A percentile compares a stretch with the other conserved stretches of the same genome.
phyloP scores from a whole-genome alignment of 2,888 invertebrate genomes.

The Diaperis boleti region DNA sequence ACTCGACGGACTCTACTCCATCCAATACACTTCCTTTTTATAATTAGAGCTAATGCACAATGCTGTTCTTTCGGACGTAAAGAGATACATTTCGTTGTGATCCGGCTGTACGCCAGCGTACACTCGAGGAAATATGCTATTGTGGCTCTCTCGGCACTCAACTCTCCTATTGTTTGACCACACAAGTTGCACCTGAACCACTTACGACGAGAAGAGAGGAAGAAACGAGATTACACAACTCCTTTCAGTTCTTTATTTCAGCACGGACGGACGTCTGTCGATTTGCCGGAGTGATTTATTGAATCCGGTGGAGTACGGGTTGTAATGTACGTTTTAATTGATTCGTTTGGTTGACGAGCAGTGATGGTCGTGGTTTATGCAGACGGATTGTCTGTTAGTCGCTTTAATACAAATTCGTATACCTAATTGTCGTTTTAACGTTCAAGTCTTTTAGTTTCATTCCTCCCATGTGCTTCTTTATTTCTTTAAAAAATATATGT shows the following conservation, averaged over 20 bases:
- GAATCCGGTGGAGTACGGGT: no score
- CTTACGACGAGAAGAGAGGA: conserved; percentile 34
- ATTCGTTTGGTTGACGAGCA: no score
- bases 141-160: conserved; percentile 36
- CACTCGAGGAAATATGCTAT: conserved; percentile 31
- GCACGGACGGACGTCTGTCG: conserved; percentile 25
- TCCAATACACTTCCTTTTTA: no score
- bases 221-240: conserved; percentile 35
- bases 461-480: no score
- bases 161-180: conserved; percentile 39
- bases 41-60: conserved; percentile 11
- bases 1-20: no score
- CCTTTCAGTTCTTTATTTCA: conserved; percentile 37
- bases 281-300: conserved; percentile 32
- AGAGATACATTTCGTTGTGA: conserved; percentile 26
- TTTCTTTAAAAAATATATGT: no score
- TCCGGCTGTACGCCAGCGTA: conserved; percentile 27
- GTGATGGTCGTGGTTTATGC: no score
- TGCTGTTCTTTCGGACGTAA: conserved; percentile 1
- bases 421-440: no score
- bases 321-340: no score
- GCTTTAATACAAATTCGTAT: no score
- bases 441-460: no score
- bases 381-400: no score
- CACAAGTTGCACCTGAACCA: conserved; percentile 42